phyloP scores from a whole-genome alignment of 2,888 invertebrate genomes.

The Neoscelio sp. region DNA sequence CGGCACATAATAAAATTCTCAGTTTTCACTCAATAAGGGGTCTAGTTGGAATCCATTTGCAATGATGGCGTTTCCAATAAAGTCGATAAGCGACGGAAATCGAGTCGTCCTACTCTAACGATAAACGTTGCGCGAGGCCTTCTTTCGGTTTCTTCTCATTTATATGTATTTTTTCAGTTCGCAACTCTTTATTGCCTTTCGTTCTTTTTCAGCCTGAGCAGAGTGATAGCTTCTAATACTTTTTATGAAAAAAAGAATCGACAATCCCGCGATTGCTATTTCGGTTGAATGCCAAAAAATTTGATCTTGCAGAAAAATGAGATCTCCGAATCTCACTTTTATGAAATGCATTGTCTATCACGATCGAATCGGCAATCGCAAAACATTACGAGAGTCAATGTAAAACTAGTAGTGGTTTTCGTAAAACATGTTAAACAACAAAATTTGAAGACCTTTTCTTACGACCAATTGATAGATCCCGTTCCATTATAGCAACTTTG shows the following conservation, averaged over 20 bases:
- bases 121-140: slow-evolving; percentile 69
- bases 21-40: slow-evolving; percentile 55
- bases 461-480: slow-evolving; percentile 67
- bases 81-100: slow-evolving; percentile 77
- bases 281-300: slow-evolving; percentile 53
- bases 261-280: slow-evolving; percentile 65
- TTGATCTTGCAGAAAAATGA: no score
- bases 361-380: not conserved
- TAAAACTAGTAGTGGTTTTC: no score
- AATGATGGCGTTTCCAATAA: slow-evolving; percentile 71
- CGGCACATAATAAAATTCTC: slow-evolving; percentile 51
- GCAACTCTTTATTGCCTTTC: slow-evolving; percentile 63
- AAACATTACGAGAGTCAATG: not conserved
- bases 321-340: no score
- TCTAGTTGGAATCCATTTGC: slow-evolving; percentile 69
- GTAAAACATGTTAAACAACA: slow-evolving; percentile 16
- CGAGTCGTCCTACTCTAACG: slow-evolving; percentile 71
- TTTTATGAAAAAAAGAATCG: slow-evolving; percentile 76
- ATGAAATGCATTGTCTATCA: no score
- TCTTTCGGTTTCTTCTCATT: slow-evolving; percentile 69
- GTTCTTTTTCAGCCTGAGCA: slow-evolving; percentile 63
- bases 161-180: slow-evolving; percentile 66
- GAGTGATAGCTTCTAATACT: slow-evolving; percentile 77
- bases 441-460: slow-evolving; percentile 43
- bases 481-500: slow-evolving; percentile 68